Base-by-base conservation (phyloP, 2,888 invertebrate species). In the Horisme vitalbata region DNA sequence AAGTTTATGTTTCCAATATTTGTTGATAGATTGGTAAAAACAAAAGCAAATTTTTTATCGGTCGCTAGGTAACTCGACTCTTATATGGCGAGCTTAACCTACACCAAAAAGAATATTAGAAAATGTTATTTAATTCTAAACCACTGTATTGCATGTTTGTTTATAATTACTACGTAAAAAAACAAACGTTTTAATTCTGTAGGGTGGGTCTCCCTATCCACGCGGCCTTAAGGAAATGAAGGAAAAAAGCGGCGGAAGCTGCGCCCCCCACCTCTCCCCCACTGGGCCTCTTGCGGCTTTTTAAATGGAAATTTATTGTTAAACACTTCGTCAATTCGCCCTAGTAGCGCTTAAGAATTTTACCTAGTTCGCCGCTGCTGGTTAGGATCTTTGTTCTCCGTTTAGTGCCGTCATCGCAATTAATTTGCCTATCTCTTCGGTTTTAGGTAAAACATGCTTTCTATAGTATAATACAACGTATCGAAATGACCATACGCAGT, bases 261-360 rank as follows among this genome's bases (percentile, higher is more conserved):
- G 71, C 57, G 60, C 69, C 73, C 75, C 66, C 67, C 54, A 49
- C 56, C 57, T 54, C 64, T 55, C 30, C 48, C 46, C 61, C 55
- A 36, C 44, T 56, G 45, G 54, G 55, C 66, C 59, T 79, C 79
- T 84, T 85, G 85, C 71, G 84, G 87, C 85, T 84, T 87, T 88
- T 87, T 88, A 89, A 88, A 88, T 87, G 87, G 86, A 88, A 87
- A 89, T 89, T 87, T 88, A 88, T 89, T 87, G 86, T 87, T 83
- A 82, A 87, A 84, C 86, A 88, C 86, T 88, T 83, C 85, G 85
- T 85, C 88, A 82, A 84, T 79, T 77, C 74, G 71, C 63, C 66
- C 59, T 70, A 73, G 71, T 72, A 70, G 68, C 67, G 70, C 70
- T 83, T 71, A 71, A 77, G 69, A 77, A 80, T 80, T 74, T 74